Conservation (phyloP, 2,888 invertebrate species). For the Drepana falcataria region DNA sequence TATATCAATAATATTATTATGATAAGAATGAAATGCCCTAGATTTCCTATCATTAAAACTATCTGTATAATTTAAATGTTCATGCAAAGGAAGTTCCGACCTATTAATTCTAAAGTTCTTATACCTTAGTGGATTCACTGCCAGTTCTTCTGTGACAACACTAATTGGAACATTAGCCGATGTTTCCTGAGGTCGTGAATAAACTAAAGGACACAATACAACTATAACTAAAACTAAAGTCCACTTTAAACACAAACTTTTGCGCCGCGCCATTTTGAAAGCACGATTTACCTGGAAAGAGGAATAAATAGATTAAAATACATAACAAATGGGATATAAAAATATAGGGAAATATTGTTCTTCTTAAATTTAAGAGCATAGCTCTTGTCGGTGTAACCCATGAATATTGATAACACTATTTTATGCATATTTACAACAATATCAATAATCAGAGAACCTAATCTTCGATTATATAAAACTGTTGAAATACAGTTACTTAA, state of each 20-base stretch:
- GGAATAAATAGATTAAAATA: slow-evolving; percentile 14
- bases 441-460: too few relatives aligned
- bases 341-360: background rate
- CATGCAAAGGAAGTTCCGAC: slow-evolving; percentile 34
- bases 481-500: background rate
- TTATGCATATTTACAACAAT: too few relatives aligned
- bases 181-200: slow-evolving; percentile 59
- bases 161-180: slow-evolving; percentile 24
- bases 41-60: background rate
- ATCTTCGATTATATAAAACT: too few relatives aligned
- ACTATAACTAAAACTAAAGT: slow-evolving; percentile 67
- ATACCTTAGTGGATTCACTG: slow-evolving; percentile 63
- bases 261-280: slow-evolving; percentile 60
- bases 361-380: too few relatives aligned
- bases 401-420: too few relatives aligned
- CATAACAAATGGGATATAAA: background rate
- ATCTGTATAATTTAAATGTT: slow-evolving; percentile 21
- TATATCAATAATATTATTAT: background rate
- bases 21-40: background rate
- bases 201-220: slow-evolving; percentile 50
- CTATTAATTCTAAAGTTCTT: slow-evolving; percentile 32
- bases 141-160: slow-evolving; percentile 40
- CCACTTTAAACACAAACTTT: slow-evolving; percentile 64
- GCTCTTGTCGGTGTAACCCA: too few relatives aligned
- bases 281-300: slow-evolving; percentile 60